phyloP scores from a whole-genome alignment of 2,888 invertebrate species.

The Plusia festucae region DNA sequence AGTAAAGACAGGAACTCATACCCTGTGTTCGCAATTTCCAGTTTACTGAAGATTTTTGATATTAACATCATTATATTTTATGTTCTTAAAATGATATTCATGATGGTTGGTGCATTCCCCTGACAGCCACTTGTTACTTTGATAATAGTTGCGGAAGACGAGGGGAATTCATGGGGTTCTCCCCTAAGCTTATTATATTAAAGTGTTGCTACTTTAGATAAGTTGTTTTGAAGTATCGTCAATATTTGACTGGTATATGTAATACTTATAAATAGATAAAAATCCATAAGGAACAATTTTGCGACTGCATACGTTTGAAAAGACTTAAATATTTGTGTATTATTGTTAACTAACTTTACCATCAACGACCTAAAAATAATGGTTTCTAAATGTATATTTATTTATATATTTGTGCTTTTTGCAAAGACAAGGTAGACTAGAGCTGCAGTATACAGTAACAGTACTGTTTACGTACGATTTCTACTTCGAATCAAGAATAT shows the following conservation, averaged over 20 bases:
- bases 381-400: not conserved
- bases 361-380: not conserved
- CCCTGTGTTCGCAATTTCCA: conserved; percentile 1
- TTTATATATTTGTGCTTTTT: not conserved
- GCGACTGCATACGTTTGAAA: not conserved
- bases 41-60: conserved; percentile 15
- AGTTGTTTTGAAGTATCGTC: conserved; percentile 2
- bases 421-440: not conserved
- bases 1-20: no score
- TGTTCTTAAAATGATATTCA: conserved; percentile 28
- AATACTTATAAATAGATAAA: not conserved
- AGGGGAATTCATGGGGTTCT: conserved; percentile 28
- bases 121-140: conserved; percentile 48
- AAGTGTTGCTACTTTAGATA: conserved; percentile 24
- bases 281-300: not conserved
- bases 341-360: no score
- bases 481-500: conserved; percentile 29
- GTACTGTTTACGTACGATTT: conserved; percentile 27
- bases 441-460: not conserved
- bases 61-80: conserved; percentile 30
- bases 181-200: conserved; percentile 28
- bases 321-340: not conserved
- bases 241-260: not conserved
- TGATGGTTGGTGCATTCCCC: conserved; percentile 32
- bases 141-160: conserved; percentile 37